Evolutionary conservation across 2,888 invertebrate genomes (phyloP), one percentile per base, ranked within the genome.

Genomic region (Oscheius sp.): DNA sequence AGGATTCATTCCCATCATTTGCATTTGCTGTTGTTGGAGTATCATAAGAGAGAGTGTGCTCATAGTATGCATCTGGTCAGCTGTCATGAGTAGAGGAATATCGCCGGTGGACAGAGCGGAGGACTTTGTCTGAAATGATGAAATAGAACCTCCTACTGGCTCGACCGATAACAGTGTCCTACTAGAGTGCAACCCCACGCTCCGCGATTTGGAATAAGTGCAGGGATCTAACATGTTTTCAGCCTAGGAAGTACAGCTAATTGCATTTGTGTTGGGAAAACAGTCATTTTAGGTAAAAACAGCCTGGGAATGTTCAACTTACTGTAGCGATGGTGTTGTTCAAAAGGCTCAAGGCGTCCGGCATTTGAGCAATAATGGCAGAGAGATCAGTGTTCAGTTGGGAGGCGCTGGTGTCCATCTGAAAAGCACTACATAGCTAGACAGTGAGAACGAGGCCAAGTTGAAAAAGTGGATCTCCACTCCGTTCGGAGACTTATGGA

Each of bases 381-480:
- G 59, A 24, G 44, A 59, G n/a, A 30, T 59, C 59, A 28, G 44
- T 17, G 26, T 44, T 41, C 9, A 44, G 59, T 26, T 59, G 59
- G n/a, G 59, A 20, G 22, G 44, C 22, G 59, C 44, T 38, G 59
- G n/a, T 8, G 24, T 59, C 44, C 59, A 59, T 59, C 59, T 59
- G 28, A 41, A 59, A 59, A 12, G 26, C 9, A 2, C 6, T 44
- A 8, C 24, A 44, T n/a, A 17, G 17, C 59, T 17, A 4, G 1
- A 9, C 14, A 59, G 44, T n/a, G 44, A 26, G 22, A 30, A 12
- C 3, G 54, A 54, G 54, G 22, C 32, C 54, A 54, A 41, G 41
- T 59, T 59, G 30, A 59, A 59, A 59, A 59, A 41, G 59, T 59
- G 59, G 41, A 59, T 59, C 59, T 59, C 41, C 44, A 44, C 59